Evolutionary conservation across 2,797 vertebrate genomes (phyloP), one percentile per base, ranked within the genome.

Genomic region (Sparidentex hasta): DNA sequence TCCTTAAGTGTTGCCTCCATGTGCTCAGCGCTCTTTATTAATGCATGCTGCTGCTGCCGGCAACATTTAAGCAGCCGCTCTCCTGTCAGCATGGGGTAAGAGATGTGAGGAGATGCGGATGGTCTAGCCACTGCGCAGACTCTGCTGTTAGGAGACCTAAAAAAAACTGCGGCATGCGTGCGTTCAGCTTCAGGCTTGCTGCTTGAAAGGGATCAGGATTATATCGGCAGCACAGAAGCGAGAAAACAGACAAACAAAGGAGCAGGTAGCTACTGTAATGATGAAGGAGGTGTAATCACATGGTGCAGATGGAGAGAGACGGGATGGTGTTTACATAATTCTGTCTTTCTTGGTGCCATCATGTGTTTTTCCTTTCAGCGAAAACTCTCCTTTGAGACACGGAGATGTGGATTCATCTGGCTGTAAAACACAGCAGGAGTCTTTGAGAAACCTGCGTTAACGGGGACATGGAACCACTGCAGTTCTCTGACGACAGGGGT

Each of bases 41-140:
- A 91, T 87, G 82, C 80, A 92, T 71, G 77, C 75, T 80, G 80
- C 75, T 80, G 80, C 88, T 88, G 74, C 76, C 67, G 74, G 87
- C 78, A 76, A 68, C 71, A 71, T 80, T 87, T 84, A 88, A 75
- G 52, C 65, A 58, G 77, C 58, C 23, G 18, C 55, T 52, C 81
- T 86, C 38, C 72, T 52, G 81, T 76, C 82, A 87, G 83, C 78
- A 64, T 66, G 83, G 57, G 63, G 69, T 50, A 13, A 69, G 74
- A 85, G 83, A 88, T 76, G 81, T 74, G 84, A 87, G 73, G 84
- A 83, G 78, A 80, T 6, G 66, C 58, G 23, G 76, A 67, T 73
- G 66, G 66, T 80, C 13, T 25, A 13, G 69, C 74, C 47, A 21
- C 55, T 16, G 74, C 58, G 68, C n/a, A 59, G 51, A 81, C 58